Percentiles rank a stretch among this genome's conserved stretches.
phyloP scores from a whole-genome alignment of 2,888 invertebrate genomes.

The Pseudococcus jackbeardsleyi region DNA sequence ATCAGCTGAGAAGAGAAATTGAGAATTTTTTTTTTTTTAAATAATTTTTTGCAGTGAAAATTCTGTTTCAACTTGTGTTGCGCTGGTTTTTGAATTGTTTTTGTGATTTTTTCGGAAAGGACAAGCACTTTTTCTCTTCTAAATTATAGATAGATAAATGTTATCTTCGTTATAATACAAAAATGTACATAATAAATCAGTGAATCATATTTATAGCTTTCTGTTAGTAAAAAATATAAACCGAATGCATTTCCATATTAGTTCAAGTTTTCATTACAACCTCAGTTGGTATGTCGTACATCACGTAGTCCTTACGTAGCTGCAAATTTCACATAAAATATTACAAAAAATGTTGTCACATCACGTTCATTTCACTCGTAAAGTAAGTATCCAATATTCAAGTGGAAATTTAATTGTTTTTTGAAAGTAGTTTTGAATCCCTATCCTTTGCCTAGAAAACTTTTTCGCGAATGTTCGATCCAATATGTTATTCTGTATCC shows the following conservation, averaged over 20 bases:
- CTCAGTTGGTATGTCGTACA: background rate
- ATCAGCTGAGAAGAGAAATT: no score
- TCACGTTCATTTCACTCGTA: background rate
- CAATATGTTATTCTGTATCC: background rate
- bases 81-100: no score
- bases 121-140: no score
- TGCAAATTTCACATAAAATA: background rate
- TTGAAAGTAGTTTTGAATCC: no score
- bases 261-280: background rate
- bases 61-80: no score
- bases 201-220: background rate
- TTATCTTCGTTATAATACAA: background rate
- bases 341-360: conserved; percentile 16
- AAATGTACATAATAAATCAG: background rate
- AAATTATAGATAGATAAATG: background rate
- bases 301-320: background rate
- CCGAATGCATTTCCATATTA: background rate
- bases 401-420: no score
- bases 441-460: no score
- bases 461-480: no score
- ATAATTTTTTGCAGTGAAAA: no score
- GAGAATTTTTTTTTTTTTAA: no score
- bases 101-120: background rate
- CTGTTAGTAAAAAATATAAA: background rate
- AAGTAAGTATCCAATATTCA: background rate